Conservation (phyloP, 1,140 invertebrate genomes). For the Gonatopus flavifemur region DNA sequence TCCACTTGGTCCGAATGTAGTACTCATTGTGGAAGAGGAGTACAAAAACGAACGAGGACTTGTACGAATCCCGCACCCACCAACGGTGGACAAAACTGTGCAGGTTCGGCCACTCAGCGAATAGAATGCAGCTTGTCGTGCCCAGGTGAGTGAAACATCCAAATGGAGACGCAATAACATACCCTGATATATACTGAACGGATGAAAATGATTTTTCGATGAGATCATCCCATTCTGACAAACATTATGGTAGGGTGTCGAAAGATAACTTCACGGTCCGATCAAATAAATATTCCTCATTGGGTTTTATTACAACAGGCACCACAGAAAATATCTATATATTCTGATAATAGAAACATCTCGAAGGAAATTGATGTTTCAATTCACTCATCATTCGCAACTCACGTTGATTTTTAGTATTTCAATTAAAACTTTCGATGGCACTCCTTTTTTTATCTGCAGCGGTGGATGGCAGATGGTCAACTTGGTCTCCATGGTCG, state of each 20-base stretch:
- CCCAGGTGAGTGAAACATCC: conserved; percentile 68
- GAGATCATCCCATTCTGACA: no score
- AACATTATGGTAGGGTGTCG: no score
- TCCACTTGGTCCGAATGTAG: conserved; percentile 84
- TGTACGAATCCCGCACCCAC: conserved; percentile 87
- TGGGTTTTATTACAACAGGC: no score
- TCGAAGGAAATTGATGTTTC: no score
- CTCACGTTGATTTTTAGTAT: no score
- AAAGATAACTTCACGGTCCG: no score
- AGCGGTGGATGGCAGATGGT: conserved; percentile 71
- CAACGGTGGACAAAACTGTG: conserved; percentile 81
- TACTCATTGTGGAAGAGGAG: conserved; percentile 66
- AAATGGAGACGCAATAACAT: conserved; percentile 24
- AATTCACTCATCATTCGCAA: no score
- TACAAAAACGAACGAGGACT: conserved; percentile 77
- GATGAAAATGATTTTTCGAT: no score
- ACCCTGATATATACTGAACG: no score
- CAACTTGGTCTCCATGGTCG: conserved; percentile 85
- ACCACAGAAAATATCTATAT: no score
- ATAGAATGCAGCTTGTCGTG: conserved; percentile 79
- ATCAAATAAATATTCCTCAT: no score
- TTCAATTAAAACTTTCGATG: conserved; percentile 32
- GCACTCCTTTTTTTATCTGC: conserved; percentile 23
- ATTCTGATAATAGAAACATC: no score
- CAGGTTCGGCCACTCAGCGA: conserved; percentile 76